Conservation (phyloP, 1,140 invertebrate species). For the Antheraea mylitta region DNA sequence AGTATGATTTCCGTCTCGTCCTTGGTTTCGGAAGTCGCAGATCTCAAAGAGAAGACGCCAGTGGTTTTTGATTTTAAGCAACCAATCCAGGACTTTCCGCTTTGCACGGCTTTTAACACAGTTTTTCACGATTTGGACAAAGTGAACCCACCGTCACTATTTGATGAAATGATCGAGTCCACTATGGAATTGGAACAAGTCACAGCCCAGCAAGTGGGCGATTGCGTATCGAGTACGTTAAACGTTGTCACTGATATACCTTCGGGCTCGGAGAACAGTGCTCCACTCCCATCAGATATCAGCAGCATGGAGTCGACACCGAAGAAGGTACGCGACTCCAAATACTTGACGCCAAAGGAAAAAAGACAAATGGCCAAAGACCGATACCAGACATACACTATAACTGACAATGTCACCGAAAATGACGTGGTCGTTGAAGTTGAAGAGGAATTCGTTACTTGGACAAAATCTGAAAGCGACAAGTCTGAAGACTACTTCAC, state of each 20-base stretch:
- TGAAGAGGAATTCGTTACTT: conserved; percentile 63
- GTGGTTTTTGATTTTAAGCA: conserved; percentile 78
- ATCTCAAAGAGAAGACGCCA: conserved; percentile 68
- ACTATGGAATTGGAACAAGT: conserved; percentile 79
- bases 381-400: conserved; percentile 89
- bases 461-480: conserved; percentile 70
- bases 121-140: conserved; percentile 86
- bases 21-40: conserved; percentile 88
- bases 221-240: conserved; percentile 74
- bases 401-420: conserved; percentile 71
- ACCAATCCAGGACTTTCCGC: conserved; percentile 68
- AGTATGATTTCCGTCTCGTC: conserved; percentile 91
- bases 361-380: conserved; percentile 86
- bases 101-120: conserved; percentile 74
- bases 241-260: conserved; percentile 73
- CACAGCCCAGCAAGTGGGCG: conserved; percentile 76
- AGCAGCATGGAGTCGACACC: conserved; percentile 87
- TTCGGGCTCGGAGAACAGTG: conserved; percentile 68
- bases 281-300: conserved; percentile 70
- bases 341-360: conserved; percentile 86
- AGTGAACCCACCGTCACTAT: conserved; percentile 88
- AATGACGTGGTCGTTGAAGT: conserved; percentile 45
- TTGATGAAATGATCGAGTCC: conserved; percentile 88
- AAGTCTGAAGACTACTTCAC: conserved; percentile 68
- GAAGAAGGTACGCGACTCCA: conserved; percentile 78